A percentile compares a stretch with the other conserved stretches of the same genome.
Conservation (phyloP, 1,140 invertebrate genomes). For the Campoletis sonorensis region DNA sequence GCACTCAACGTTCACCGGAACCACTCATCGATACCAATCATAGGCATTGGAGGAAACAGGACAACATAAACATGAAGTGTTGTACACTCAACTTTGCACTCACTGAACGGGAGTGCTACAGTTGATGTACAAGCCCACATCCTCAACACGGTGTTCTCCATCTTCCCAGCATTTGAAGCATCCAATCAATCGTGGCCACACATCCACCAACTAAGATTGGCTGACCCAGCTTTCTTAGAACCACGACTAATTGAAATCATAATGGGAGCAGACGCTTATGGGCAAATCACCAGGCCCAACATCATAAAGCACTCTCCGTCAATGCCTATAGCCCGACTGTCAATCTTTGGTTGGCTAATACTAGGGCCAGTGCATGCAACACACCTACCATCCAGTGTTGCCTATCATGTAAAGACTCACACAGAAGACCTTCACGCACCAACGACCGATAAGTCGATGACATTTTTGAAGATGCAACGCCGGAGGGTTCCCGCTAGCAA, state of each 20-base stretch:
- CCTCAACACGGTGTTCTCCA: constrained; percentile 18
- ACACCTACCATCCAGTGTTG: background rate
- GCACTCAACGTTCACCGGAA: constrained; percentile 1
- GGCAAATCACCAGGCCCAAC: constrained; percentile 35
- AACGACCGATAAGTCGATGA: constrained; percentile 63
- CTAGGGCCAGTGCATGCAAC: constrained; percentile 17
- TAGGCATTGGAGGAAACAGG: constrained; percentile 41
- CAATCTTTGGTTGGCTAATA: constrained; percentile 39
- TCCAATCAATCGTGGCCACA: constrained; percentile 25
- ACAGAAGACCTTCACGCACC: constrained; percentile 31
- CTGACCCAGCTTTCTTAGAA: constrained; percentile 49
- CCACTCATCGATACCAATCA: constrained; percentile 39
- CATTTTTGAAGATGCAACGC: constrained; percentile 54
- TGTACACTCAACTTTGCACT: background rate
- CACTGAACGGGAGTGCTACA: background rate
- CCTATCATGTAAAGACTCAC: background rate
- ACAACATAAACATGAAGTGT: constrained; percentile 35
- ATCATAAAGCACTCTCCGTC: constrained; percentile 26
- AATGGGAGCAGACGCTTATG: constrained; percentile 49
- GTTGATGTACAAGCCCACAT: constrained; percentile 35
- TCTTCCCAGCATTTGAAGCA: constrained; percentile 14
- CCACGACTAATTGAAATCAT: constrained; percentile 51
- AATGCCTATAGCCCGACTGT: constrained; percentile 48
- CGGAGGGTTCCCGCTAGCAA: no score
- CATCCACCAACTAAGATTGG: constrained; percentile 37